phyloP scores from a whole-genome alignment of 2,797 vertebrate species.

The Sebastes itinus region DNA sequence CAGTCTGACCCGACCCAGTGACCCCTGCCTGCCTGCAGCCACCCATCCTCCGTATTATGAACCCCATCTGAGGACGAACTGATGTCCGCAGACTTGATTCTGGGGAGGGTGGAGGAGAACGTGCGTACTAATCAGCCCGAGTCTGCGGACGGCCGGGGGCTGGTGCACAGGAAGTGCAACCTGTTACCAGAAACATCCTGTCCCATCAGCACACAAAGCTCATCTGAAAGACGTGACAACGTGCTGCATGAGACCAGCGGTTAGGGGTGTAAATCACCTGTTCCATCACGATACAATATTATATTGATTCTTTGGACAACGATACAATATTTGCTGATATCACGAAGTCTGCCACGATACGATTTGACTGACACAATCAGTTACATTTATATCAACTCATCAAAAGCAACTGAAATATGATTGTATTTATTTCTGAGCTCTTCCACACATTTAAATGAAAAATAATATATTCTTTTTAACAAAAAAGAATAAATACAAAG shows the following conservation, averaged over 20 bases:
- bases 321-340: too few relatives aligned
- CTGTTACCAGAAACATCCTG: slow-evolving; percentile 40
- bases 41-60: slow-evolving; percentile 14
- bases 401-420: too few relatives aligned
- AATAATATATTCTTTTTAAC: too few relatives aligned
- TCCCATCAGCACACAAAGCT: slow-evolving; percentile 24
- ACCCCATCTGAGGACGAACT: slow-evolving; percentile 10
- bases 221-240: neutral
- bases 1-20: slow-evolving; percentile 48
- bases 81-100: slow-evolving; percentile 23
- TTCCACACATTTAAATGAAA: too few relatives aligned
- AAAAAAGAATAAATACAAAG: too few relatives aligned
- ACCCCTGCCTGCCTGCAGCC: slow-evolving; percentile 19
- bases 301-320: too few relatives aligned
- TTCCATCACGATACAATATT: too few relatives aligned
- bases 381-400: too few relatives aligned
- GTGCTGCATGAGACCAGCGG: neutral
- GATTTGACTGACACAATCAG: too few relatives aligned
- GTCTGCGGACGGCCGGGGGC: slow-evolving; percentile 2
- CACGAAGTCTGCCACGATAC: too few relatives aligned
- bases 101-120: neutral
- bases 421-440: too few relatives aligned
- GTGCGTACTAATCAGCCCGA: slow-evolving; percentile 1
- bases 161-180: slow-evolving; percentile 49
- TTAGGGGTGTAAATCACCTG: too few relatives aligned